Conservation (phyloP, 1,140 invertebrate species). For the Nasonia giraulti region DNA sequence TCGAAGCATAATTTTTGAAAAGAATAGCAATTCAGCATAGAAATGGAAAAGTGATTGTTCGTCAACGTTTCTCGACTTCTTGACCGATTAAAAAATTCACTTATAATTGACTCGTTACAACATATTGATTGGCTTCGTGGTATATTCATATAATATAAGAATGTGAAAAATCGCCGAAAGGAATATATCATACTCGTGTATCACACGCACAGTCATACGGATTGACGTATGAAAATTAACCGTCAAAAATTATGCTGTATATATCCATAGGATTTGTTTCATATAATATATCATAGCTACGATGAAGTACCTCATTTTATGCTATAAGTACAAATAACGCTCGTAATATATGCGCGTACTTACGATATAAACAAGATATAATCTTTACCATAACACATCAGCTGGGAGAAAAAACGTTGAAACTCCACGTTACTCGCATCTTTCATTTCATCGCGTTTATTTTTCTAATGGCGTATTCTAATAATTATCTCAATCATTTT, state of each 20-base stretch:
- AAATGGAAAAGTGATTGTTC: too few species aligned
- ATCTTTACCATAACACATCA: neutral
- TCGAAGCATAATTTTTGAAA: too few species aligned
- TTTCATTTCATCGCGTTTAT: neutral
- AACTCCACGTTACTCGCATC: constrained; percentile 1
- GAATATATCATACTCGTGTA: neutral
- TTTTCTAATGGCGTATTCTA: neutral
- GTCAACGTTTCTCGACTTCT: too few species aligned
- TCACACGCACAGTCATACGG: neutral
- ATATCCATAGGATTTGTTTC: neutral
- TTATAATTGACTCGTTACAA: too few species aligned
- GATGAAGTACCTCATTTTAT: neutral
- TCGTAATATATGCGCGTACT: neutral
- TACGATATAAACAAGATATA: neutral
- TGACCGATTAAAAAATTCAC: too few species aligned
- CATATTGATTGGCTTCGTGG: too few species aligned
- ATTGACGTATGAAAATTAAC: too few species aligned
- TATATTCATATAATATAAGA: too few species aligned
- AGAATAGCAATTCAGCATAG: too few species aligned
- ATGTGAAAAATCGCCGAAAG: too few species aligned
- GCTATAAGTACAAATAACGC: neutral
- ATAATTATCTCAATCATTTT: constrained; percentile 14
- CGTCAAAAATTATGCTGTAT: neutral
- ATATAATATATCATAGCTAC: neutral
- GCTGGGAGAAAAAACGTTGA: neutral